A percentile compares a stretch with the other conserved stretches of the same genome.
Evolutionary conservation across 2,797 vertebrate species (phyloP).

Genomic region (Rousettus madagascariensis): DNA sequence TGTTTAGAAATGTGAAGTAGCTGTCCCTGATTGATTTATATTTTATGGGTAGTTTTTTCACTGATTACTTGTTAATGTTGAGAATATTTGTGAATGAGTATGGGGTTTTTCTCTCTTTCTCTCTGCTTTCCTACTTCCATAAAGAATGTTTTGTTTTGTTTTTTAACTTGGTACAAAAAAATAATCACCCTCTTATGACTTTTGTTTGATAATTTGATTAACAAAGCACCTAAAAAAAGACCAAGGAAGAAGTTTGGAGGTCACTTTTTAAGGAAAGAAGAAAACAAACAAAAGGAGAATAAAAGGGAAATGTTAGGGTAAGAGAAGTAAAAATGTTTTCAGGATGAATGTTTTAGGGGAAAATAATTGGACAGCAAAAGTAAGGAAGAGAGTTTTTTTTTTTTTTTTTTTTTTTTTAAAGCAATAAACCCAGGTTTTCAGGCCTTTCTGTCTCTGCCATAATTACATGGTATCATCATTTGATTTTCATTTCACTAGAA

Average conservation of each 20-base stretch:
- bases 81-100: neutral
- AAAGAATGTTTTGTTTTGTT: neutral
- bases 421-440: neutral
- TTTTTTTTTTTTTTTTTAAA: neutral
- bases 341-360: neutral
- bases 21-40: neutral
- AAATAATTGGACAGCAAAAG: neutral
- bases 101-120: rapidly evolving
- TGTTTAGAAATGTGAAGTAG: neutral
- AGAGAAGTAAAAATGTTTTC: neutral
- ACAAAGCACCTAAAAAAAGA: neutral
- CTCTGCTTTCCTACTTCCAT: neutral
- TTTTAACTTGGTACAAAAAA: neutral
- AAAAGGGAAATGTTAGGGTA: neutral
- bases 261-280: neutral
- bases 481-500: neutral
- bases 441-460: neutral
- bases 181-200: neutral
- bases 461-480: neutral
- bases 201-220: neutral
- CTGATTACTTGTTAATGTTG: neutral
- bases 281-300: neutral
- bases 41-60: neutral
- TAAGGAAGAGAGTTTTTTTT: neutral
- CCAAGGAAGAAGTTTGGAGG: neutral